Evolutionary conservation across 2,113 vertebrate genomes (phyloP).

Genomic region (Himantopus leucocephalus): DNA sequence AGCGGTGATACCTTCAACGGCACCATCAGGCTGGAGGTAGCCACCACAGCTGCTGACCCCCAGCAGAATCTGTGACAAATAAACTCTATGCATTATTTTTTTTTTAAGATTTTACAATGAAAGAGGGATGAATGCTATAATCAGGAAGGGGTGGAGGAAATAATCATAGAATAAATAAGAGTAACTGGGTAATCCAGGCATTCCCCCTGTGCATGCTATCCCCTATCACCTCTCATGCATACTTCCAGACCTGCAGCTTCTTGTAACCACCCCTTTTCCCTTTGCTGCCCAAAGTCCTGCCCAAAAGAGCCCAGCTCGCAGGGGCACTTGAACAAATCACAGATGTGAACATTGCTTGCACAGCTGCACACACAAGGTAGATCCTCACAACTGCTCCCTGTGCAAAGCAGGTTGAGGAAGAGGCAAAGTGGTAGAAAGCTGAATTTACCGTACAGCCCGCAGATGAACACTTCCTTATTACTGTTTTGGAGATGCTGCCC

Average conservation of each 20-base stretch:
- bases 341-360: rapidly evolving
- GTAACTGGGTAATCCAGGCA: not conserved
- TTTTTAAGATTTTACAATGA: not conserved
- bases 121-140: not conserved
- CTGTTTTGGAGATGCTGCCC: not conserved
- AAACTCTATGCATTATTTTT: not conserved
- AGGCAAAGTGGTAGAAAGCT: not conserved
- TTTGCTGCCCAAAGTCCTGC: not conserved
- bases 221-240: not conserved
- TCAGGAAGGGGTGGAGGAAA: not conserved
- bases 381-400: not conserved
- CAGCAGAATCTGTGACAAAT: not conserved
- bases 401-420: not conserved
- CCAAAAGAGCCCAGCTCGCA: not conserved
- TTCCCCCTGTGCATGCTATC: rapidly evolving
- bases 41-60: not conserved
- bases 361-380: not conserved
- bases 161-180: not conserved
- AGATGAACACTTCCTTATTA: not conserved
- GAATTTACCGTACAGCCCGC: not conserved
- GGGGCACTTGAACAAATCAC: not conserved
- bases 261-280: not conserved
- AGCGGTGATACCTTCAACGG: not conserved
- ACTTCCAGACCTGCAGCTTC: not conserved
- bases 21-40: not conserved